A percentile compares a stretch with the other conserved stretches of the same genome.
phyloP scores from a whole-genome alignment of 2,888 invertebrate species.

The Eilema depressum region DNA sequence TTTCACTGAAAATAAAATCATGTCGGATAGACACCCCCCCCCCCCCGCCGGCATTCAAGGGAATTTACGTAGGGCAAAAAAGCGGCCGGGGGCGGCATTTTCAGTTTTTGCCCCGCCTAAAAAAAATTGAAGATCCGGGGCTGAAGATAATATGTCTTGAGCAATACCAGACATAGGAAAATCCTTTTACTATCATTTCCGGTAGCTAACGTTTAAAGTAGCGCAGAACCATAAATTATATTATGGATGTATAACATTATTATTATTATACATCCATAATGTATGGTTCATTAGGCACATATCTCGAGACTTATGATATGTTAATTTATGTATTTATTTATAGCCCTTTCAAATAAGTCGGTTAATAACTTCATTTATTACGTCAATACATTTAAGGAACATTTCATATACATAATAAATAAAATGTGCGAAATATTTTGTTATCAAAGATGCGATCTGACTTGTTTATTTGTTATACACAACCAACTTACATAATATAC shows the following conservation, averaged over 20 bases:
- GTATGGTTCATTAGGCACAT: neutral
- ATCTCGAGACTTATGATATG: neutral
- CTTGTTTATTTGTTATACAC: neutral
- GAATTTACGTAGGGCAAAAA: too few relatives aligned
- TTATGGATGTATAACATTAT: neutral
- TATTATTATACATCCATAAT: neutral
- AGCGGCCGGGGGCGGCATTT: too few relatives aligned
- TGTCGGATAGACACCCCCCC: too few relatives aligned
- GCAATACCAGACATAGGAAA: neutral
- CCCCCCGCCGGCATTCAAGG: too few relatives aligned
- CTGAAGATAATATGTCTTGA: too few relatives aligned
- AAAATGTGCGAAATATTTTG: constrained; percentile 4
- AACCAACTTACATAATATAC: neutral
- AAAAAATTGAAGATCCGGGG: too few relatives aligned
- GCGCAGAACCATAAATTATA: too few relatives aligned
- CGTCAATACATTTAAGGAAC: neutral
- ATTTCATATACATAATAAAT: neutral
- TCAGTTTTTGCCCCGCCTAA: too few relatives aligned
- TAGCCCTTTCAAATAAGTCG: constrained; percentile 7
- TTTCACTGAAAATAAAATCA: too few relatives aligned
- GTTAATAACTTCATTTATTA: constrained; percentile 18
- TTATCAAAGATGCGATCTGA: neutral
- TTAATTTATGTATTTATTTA: constrained; percentile 12
- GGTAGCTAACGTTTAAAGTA: neutral
- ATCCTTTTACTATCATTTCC: neutral